phyloP scores from a whole-genome alignment of 1,140 invertebrate species.

The Ditylenchus dipsaci region DNA sequence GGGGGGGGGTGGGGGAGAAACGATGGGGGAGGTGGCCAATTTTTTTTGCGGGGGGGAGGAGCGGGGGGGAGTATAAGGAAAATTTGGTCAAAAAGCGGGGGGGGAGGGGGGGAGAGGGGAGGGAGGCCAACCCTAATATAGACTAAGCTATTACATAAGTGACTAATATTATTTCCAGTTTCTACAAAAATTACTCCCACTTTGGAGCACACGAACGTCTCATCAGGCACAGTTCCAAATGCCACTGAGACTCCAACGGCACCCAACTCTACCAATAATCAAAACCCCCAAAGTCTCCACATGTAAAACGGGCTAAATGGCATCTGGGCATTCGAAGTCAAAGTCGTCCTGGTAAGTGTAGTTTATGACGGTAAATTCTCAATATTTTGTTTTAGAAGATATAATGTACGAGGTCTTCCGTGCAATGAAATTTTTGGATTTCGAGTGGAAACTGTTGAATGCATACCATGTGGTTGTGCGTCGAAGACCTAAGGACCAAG shows the following conservation, averaged over 20 bases:
- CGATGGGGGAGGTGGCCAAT: too few species aligned
- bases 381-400: constrained; percentile 71
- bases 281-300: constrained; percentile 61
- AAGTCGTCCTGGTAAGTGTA: constrained; percentile 67
- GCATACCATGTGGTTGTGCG: constrained; percentile 85
- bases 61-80: too few species aligned
- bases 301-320: constrained; percentile 93
- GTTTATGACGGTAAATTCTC: not conserved
- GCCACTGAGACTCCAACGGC: not conserved
- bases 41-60: too few species aligned
- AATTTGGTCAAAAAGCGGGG: too few species aligned
- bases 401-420: constrained; percentile 99
- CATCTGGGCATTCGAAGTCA: constrained; percentile 95
- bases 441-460: constrained; percentile 89
- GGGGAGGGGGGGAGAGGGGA: too few species aligned
- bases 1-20: too few species aligned
- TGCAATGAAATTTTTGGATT: constrained; percentile 94
- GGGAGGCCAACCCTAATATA: too few species aligned
- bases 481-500: constrained; percentile 65
- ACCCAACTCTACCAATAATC: not conserved
- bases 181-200: constrained; percentile 58
- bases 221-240: not conserved
- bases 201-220: constrained; percentile 50
- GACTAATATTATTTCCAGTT: constrained; percentile 16
- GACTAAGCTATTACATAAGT: too few species aligned